Conservation (phyloP, 2,888 invertebrate genomes). For the Stenolophus ochropezus region DNA sequence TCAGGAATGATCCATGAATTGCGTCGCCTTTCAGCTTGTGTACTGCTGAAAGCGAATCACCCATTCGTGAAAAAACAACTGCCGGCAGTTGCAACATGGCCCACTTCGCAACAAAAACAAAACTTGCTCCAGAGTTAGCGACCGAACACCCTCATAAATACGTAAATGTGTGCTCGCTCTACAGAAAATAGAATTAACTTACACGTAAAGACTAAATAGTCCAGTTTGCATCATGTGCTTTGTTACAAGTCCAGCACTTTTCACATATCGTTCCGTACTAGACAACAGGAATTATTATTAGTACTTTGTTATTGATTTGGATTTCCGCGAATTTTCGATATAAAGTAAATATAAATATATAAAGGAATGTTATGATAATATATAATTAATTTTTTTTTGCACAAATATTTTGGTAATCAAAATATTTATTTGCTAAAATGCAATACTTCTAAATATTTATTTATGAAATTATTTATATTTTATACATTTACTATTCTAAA, state of each 20-base stretch:
- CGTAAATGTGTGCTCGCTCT: slow-evolving; percentile 10
- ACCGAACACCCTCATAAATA: slow-evolving; percentile 3
- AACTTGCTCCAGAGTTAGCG: background rate
- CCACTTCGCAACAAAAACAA: slow-evolving; percentile 9
- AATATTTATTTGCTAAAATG: no score
- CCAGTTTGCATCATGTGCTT: background rate
- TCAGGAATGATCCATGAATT: background rate
- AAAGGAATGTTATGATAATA: background rate
- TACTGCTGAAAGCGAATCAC: background rate
- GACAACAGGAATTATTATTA: background rate
- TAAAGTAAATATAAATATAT: background rate
- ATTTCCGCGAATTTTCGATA: background rate
- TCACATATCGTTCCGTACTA: background rate
- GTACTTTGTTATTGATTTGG: background rate
- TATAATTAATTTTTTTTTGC: background rate
- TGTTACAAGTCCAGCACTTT: background rate
- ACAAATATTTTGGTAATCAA: background rate
- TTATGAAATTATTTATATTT: no score
- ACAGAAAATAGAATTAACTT: slow-evolving; percentile 27
- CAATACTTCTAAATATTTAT: no score
- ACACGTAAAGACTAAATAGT: slow-evolving; percentile 17
- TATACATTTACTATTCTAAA: no score
- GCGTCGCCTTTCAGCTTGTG: background rate
- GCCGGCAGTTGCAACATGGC: slow-evolving; percentile 17
- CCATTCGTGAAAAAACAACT: slow-evolving; percentile 27